phyloP scores from a whole-genome alignment of 2,888 invertebrate genomes.

The Pilophorus perplexus region DNA sequence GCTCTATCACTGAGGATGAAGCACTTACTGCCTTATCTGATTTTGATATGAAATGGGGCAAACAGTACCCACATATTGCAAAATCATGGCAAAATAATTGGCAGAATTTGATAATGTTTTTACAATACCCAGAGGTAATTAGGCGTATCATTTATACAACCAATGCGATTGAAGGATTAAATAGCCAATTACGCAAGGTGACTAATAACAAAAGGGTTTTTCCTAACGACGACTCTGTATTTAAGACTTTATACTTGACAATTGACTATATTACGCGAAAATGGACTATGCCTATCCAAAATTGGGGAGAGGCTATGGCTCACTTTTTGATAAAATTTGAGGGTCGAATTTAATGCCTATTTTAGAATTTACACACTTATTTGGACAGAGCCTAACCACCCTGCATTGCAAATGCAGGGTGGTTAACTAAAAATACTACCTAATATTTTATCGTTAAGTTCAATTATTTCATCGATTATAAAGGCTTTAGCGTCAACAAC shows the following conservation, averaged over 20 bases:
- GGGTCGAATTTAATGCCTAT: background rate
- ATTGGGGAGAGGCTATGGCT: slow-evolving; percentile 11
- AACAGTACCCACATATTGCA: background rate
- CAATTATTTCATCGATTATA: background rate
- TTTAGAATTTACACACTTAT: slow-evolving; percentile 3
- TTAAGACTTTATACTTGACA: slow-evolving; percentile 4
- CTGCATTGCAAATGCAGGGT: too few species aligned
- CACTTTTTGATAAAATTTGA: slow-evolving; percentile 11
- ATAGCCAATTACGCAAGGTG: slow-evolving; percentile 6
- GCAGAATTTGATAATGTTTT: background rate
- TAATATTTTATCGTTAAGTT: too few species aligned
- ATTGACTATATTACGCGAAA: slow-evolving; percentile 8
- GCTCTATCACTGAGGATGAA: background rate
- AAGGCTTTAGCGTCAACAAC: background rate
- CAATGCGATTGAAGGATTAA: background rate
- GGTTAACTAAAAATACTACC: too few species aligned
- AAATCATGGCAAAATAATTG: background rate
- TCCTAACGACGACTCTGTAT: slow-evolving; percentile 8
- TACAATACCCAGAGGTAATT: background rate
- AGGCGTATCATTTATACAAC: background rate
- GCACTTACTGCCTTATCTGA: background rate
- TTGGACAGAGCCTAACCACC: slow-evolving; percentile 12
- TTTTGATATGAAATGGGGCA: background rate
- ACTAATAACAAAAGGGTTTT: slow-evolving; percentile 9
- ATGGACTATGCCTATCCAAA: slow-evolving; percentile 9